Conservation (phyloP, 2,797 vertebrate genomes). For the Pteronotus mesoamericanus region DNA sequence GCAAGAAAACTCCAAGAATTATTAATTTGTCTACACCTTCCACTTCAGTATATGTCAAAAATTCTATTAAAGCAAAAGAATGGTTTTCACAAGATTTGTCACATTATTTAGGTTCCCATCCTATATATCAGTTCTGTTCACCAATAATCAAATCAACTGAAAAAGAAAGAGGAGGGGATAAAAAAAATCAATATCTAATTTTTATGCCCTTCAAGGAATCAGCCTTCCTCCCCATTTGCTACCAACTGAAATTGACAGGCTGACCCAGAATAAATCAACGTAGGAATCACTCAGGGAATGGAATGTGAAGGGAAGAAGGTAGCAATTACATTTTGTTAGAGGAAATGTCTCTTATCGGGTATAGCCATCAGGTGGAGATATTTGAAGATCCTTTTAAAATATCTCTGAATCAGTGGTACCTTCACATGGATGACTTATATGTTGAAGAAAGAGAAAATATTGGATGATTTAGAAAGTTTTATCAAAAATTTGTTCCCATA, state of each 20-base stretch:
- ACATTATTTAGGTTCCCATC: neutral
- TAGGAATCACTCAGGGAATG: neutral
- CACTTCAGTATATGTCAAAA: neutral
- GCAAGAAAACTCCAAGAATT: conserved; percentile 28
- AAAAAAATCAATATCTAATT: conserved; percentile 33
- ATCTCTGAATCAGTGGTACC: neutral
- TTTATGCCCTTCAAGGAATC: conserved; percentile 15
- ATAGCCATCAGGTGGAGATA: neutral
- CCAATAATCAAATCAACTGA: conserved; percentile 12
- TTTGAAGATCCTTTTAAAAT: neutral
- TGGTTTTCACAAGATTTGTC: neutral
- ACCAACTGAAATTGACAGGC: neutral
- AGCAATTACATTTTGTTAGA: neutral
- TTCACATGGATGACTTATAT: neutral
- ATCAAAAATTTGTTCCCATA: neutral
- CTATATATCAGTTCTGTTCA: neutral
- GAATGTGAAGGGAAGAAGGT: neutral
- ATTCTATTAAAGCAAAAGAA: neutral
- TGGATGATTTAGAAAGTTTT: neutral
- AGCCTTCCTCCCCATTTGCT: neutral
- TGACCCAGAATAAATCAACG: neutral
- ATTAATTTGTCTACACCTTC: neutral
- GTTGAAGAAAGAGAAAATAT: conserved; percentile 28
- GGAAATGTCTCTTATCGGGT: neutral
- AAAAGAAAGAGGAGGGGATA: neutral